These are phyloP conservation scores for Drosophila arawakana DNA, from an alignment of 1,140 invertebrate species.

Conservation along the genomic window DNA sequence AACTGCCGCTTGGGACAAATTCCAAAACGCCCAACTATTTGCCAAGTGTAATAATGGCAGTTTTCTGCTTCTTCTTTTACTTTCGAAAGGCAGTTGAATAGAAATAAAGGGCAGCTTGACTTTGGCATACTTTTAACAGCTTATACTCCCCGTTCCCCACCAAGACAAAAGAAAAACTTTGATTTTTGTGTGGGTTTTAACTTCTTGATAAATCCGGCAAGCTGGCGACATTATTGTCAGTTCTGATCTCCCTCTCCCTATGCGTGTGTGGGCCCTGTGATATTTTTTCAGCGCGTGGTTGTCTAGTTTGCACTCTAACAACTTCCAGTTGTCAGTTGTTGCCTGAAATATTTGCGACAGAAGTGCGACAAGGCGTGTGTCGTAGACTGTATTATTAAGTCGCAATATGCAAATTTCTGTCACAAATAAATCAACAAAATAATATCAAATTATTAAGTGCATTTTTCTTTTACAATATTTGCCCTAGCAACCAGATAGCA, in stretches of 20 bases:
- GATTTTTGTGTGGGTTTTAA: constrained; percentile 53
- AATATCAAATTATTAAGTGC: constrained; percentile 11
- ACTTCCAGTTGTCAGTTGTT: constrained; percentile 62
- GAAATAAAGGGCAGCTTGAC: constrained; percentile 57
- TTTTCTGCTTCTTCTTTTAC: constrained; percentile 14
- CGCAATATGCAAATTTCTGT: constrained; percentile 21
- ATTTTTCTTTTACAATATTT: not conserved
- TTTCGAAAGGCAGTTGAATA: constrained; percentile 38
- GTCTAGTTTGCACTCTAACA: constrained; percentile 76
- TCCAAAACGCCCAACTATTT: constrained; percentile 49
- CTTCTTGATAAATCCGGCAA: constrained; percentile 60
- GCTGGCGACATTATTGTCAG: constrained; percentile 70
- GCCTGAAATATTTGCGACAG: constrained; percentile 55
- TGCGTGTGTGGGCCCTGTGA: constrained; percentile 59
- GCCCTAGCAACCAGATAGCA: not conserved
- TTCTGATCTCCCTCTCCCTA: constrained; percentile 13
- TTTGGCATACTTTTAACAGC: constrained; percentile 75
- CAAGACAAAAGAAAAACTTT: constrained; percentile 13
- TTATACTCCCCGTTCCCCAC: not conserved
- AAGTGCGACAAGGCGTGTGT: constrained; percentile 52
- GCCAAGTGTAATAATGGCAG: constrained; percentile 58
- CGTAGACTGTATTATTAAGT: not conserved
- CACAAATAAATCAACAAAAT: constrained; percentile 13
- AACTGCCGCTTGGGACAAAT: constrained; percentile 46
- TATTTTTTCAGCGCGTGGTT: constrained; percentile 51